A percentile compares a stretch with the other conserved stretches of the same genome.
Evolutionary conservation across 2,888 invertebrate species (phyloP).

Genomic region (Dromius quadrimaculatus): DNA sequence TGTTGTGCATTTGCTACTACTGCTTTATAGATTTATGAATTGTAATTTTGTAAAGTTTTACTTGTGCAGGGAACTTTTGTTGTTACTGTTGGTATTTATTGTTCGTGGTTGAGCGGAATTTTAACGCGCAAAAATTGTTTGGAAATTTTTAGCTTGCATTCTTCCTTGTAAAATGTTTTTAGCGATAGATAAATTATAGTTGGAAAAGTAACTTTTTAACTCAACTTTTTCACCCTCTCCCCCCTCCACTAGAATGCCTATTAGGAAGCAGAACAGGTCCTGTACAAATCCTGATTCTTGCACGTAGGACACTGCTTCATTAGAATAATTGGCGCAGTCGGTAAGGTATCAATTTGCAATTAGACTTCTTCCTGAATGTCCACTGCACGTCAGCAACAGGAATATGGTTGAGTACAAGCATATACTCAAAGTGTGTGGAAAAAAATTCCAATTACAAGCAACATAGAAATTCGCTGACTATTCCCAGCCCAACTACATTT

Average conservation of each 20-base stretch:
- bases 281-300: no score
- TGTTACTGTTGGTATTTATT: conserved; percentile 20
- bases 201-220: no score
- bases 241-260: no score
- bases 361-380: not conserved
- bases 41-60: conserved; percentile 27
- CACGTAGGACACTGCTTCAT: not conserved
- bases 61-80: not conserved
- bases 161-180: no score
- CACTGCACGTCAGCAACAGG: not conserved
- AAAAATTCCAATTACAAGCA: conserved; percentile 38
- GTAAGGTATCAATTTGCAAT: no score
- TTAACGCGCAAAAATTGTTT: no score
- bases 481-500: conserved; percentile 33
- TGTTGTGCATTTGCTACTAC: conserved; percentile 5
- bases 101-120: conserved; percentile 22
- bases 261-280: no score
- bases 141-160: conserved; percentile 9
- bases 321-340: not conserved
- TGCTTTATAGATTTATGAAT: conserved; percentile 39
- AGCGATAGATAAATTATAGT: no score
- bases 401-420: not conserved
- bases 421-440: not conserved
- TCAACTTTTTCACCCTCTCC: no score
- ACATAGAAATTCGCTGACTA: conserved; percentile 35